Evolutionary conservation across 2,888 invertebrate genomes (phyloP).

Genomic region (Drosophila mayaguana): DNA sequence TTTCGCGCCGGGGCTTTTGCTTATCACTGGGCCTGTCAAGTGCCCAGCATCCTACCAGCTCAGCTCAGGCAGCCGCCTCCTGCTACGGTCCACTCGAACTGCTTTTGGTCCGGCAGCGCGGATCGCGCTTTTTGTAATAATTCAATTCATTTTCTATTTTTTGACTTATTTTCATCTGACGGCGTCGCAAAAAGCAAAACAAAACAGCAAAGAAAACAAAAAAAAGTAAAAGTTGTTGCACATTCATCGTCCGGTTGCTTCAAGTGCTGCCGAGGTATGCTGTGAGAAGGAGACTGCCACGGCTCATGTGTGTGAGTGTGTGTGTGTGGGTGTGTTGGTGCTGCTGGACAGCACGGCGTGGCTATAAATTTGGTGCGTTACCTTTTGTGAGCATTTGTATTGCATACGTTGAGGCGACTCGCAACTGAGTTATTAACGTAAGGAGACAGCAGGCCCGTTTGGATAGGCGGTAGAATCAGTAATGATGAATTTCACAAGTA

Average conservation of each 20-base stretch:
- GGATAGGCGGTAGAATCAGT: slow-evolving; percentile 1
- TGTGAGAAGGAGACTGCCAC: not conserved
- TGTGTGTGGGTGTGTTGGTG: slow-evolving; percentile 8
- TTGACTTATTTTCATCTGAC: slow-evolving; percentile 72
- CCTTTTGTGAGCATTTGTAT: slow-evolving; percentile 54
- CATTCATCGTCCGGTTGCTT: slow-evolving; percentile 53
- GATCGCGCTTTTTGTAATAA: slow-evolving; percentile 79
- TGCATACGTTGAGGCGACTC: slow-evolving; percentile 48
- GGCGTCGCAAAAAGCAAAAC: slow-evolving; percentile 55
- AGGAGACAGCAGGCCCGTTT: slow-evolving; percentile 9
- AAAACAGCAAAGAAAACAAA: slow-evolving; percentile 10
- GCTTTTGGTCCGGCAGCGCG: slow-evolving; percentile 19
- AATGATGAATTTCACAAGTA: slow-evolving; percentile 6
- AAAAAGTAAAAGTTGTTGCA: slow-evolving; percentile 63
- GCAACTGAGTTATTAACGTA: slow-evolving; percentile 26
- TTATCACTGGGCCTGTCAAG: slow-evolving; percentile 77
- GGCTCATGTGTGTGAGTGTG: slow-evolving; percentile 2
- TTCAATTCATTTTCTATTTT: slow-evolving; percentile 84
- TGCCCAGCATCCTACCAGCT: slow-evolving; percentile 56
- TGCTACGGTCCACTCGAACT: slow-evolving; percentile 9
- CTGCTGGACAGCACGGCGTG: slow-evolving; percentile 9
- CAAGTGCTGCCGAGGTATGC: slow-evolving; percentile 35
- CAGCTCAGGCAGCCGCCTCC: too few species aligned
- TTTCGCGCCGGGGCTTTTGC: slow-evolving; percentile 74
- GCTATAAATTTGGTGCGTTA: slow-evolving; percentile 62